phyloP scores from a whole-genome alignment of 2,888 invertebrate genomes.

The Tachina lurida region DNA sequence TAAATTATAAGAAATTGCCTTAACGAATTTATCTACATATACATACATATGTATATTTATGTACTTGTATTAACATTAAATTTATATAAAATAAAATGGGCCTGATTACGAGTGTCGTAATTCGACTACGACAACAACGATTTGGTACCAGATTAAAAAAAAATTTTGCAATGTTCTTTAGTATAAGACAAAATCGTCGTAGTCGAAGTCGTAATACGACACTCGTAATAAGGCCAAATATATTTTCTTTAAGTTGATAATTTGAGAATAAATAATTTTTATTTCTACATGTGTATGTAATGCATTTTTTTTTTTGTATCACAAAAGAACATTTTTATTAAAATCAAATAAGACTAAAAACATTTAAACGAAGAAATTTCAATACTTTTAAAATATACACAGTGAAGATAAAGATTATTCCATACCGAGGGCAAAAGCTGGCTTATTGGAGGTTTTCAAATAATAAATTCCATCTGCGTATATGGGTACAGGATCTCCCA shows the following conservation, averaged over 20 bases:
- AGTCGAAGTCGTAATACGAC: too few species aligned
- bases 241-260: not conserved
- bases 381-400: not conserved
- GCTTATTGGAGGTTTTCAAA: slow-evolving; percentile 85
- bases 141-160: too few species aligned
- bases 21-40: too few species aligned
- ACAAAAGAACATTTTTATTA: slow-evolving; percentile 63
- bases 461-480: slow-evolving; percentile 85
- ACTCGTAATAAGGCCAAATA: too few species aligned
- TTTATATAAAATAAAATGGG: too few species aligned
- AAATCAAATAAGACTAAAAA: slow-evolving; percentile 7
- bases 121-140: too few species aligned
- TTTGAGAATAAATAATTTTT: not conserved
- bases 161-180: too few species aligned
- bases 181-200: too few species aligned
- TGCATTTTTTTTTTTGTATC: slow-evolving; percentile 4
- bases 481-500: slow-evolving; percentile 84
- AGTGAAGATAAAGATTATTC: slow-evolving; percentile 54
- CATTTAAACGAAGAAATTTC: not conserved
- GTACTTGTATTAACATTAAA: too few species aligned
- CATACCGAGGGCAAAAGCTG: slow-evolving; percentile 84
- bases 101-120: too few species aligned
- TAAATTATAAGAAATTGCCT: too few species aligned
- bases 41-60: too few species aligned
- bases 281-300: not conserved